Conservation (phyloP, 1,140 invertebrate species). For the Sycophaga agraensis region DNA sequence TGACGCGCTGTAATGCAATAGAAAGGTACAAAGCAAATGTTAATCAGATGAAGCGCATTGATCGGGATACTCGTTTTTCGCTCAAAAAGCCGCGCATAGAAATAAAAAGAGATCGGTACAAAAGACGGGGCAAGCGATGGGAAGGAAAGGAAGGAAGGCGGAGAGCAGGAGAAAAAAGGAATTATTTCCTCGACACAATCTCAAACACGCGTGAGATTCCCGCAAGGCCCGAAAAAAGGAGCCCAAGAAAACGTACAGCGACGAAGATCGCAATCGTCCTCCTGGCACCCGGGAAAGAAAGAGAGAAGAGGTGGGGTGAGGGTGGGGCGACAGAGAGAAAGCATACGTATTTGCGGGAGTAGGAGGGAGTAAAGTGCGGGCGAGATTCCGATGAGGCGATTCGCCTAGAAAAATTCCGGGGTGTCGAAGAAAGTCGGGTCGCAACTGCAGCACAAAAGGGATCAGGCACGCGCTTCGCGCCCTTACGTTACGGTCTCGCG, state of each 20-base stretch:
- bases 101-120: not conserved
- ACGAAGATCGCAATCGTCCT: constrained; percentile 22
- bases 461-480: no score
- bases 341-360: no score
- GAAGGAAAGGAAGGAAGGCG: not conserved
- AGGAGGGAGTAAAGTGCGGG: not conserved
- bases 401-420: constrained; percentile 5
- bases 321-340: not conserved
- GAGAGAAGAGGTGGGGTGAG: not conserved
- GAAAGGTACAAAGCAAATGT: constrained; percentile 2
- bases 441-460: no score
- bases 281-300: not conserved
- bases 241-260: constrained; percentile 1
- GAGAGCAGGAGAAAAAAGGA: constrained; percentile 4
- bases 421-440: not conserved
- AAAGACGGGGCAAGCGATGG: not conserved
- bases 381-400: constrained; percentile 2
- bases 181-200: constrained; percentile 9
- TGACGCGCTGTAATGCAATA: no score
- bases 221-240: constrained; percentile 14
- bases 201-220: constrained; percentile 26
- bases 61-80: not conserved
- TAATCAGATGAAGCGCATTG: constrained; percentile 22
- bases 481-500: no score
- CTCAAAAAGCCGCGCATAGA: not conserved